Evolutionary conservation across 2,797 vertebrate genomes (phyloP).

Genomic region (Erethizon dorsatum): DNA sequence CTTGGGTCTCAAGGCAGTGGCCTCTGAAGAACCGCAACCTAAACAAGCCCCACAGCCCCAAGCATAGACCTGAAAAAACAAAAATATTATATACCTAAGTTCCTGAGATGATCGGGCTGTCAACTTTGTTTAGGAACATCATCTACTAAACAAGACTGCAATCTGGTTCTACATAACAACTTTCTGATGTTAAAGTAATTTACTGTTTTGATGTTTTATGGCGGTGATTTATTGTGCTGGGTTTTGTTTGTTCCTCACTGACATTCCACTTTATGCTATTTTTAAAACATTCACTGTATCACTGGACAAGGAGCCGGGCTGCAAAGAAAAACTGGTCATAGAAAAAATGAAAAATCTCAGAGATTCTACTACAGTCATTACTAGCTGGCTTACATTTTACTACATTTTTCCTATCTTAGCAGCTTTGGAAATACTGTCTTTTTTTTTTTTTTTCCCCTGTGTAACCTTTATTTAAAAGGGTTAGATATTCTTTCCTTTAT

Average conservation of each 20-base stretch:
- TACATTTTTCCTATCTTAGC: neutral
- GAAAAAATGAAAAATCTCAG: neutral
- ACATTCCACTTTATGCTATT: neutral
- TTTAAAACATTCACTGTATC: conserved; percentile 15
- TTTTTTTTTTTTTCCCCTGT: neutral
- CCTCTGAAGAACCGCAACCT: conserved; percentile 93
- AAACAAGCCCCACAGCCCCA: conserved; percentile 93
- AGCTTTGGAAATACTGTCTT: conserved; percentile 29
- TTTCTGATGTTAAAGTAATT: conserved; percentile 50
- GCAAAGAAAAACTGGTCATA: conserved; percentile 16
- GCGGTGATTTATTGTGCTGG: neutral
- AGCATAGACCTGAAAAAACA: conserved; percentile 90
- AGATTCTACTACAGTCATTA: conserved; percentile 6
- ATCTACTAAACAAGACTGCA: neutral
- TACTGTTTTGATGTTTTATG: conserved; percentile 46
- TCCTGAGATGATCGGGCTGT: neutral
- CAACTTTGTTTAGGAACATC: conserved; percentile 7
- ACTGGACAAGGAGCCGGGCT: neutral
- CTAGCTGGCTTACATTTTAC: neutral
- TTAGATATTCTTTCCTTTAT: neutral
- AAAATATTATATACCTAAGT: conserved; percentile 24
- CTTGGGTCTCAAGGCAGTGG: conserved; percentile 92
- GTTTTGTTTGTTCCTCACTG: neutral
- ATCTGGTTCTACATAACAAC: neutral
- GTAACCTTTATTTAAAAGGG: neutral